Percentiles rank a stretch among this genome's conserved stretches.
Conservation (phyloP, 1,140 invertebrate species). For the Drosophila kepulauana region DNA sequence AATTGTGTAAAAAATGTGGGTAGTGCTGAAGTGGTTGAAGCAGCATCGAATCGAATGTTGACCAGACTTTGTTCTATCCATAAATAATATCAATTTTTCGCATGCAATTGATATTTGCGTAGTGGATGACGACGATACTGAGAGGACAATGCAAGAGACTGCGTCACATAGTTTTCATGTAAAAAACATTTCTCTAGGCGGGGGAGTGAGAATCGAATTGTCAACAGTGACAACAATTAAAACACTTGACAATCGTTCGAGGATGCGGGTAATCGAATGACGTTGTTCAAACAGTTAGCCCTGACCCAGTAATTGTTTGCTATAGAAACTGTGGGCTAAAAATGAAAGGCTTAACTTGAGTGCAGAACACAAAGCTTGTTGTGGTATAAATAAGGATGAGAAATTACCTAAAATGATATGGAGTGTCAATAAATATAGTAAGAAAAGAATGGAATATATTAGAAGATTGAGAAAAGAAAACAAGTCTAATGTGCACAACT, state of each 20-base stretch:
- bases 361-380: neutral
- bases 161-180: conserved; percentile 35
- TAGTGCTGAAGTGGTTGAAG: neutral
- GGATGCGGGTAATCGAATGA: conserved; percentile 49
- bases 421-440: no score
- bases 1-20: conserved; percentile 23
- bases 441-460: no score
- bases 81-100: conserved; percentile 25
- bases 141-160: conserved; percentile 27
- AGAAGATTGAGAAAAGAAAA: no score
- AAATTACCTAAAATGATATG: no score
- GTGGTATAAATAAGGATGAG: neutral
- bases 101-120: conserved; percentile 42
- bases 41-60: neutral
- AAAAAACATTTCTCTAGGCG: conserved; percentile 1
- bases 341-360: neutral
- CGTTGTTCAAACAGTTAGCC: conserved; percentile 34
- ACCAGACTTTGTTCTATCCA: conserved; percentile 36
- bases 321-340: neutral
- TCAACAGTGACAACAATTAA: conserved; percentile 36
- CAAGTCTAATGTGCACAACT: no score
- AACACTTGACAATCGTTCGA: conserved; percentile 3
- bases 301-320: conserved; percentile 36
- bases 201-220: neutral
- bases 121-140: neutral